Base-by-base conservation (phyloP, 1,140 invertebrate genomes). In the Leptinotarsa undecemlineata region DNA sequence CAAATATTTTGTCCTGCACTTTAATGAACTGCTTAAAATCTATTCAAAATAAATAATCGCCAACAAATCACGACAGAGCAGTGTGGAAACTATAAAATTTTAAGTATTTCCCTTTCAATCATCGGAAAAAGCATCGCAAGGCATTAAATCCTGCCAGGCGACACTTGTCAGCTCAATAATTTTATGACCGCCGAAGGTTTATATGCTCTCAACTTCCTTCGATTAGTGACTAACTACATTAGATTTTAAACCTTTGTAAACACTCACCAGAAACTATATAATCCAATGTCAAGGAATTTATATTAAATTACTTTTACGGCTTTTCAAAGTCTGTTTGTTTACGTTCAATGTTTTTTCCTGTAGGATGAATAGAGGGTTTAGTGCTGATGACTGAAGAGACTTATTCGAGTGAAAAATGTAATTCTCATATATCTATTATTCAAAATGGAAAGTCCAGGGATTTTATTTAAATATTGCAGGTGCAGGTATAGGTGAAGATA, bases 51-150 rank as follows among this genome's bases (percentile, higher is more conserved):
- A 72, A 72, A 72, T 72, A 72, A 72, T 72, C 63, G 71, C 26
- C 63, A 64, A 64, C 71, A 72, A 72, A 72, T 64, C 71, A 19
- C 63, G 71, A 72, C 61, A 61, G 42, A 72, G 51, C n/a, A n/a
- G 33, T 42, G 33, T 42, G 1, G 23, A 20, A 13, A 4, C 75
- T 70, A 74, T 77, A 78, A 78, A 78, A 75, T 23, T 77, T 78
- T 64, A 68, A 75, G 66, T 73, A 62, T 77, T 77, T 77, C 76
- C 76, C 76, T 77, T 73, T 77, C 76, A 77, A 77, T 77, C 76
- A 75, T 68, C 76, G 60, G 63, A 67, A 73, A 73, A 63, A 47
- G 26, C 69, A 77, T 75, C 71, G 74, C 57, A 63, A 26, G 67
- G 33, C 62, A 68, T 73, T 64, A 67, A 74, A 77, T 42, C 42